A percentile compares a stretch with the other conserved stretches of the same genome.
Evolutionary conservation across 2,113 vertebrate genomes (phyloP).

Genomic region (Micromys minutus): DNA sequence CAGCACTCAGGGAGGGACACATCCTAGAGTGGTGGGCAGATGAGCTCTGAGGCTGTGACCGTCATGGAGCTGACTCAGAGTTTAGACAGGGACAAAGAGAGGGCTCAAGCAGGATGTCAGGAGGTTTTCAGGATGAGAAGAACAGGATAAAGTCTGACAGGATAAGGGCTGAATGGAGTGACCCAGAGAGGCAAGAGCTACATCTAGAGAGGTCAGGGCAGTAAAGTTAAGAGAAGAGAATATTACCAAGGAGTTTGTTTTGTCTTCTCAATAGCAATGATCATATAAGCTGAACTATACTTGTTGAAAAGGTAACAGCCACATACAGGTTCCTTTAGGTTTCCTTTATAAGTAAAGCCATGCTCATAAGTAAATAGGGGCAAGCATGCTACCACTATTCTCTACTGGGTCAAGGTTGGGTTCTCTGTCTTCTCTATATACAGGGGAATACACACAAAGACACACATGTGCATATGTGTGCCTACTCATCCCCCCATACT

Average conservation of each 20-base stretch:
- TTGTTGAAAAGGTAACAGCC: background rate
- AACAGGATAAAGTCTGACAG: background rate
- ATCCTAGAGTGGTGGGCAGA: background rate
- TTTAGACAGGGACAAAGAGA: background rate
- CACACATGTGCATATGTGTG: background rate
- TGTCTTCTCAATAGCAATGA: background rate
- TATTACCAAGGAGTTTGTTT: too few species aligned
- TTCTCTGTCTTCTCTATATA: background rate
- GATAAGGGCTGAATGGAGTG: background rate
- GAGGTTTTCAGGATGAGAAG: background rate
- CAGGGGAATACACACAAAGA: background rate
- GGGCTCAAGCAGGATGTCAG: background rate
- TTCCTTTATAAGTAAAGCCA: background rate
- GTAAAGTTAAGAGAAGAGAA: too few species aligned
- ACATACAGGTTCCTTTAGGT: background rate
- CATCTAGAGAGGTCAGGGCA: background rate
- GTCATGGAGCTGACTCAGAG: background rate
- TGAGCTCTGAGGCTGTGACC: background rate
- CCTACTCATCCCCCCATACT: background rate
- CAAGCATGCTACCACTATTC: background rate
- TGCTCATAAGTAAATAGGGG: conserved; percentile 4
- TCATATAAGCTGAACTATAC: background rate
- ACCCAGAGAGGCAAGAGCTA: background rate
- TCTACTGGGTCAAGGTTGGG: background rate
- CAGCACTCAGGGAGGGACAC: background rate